Evolutionary conservation across 2,888 invertebrate species (phyloP).

Genomic region (Eudemis profundana): DNA sequence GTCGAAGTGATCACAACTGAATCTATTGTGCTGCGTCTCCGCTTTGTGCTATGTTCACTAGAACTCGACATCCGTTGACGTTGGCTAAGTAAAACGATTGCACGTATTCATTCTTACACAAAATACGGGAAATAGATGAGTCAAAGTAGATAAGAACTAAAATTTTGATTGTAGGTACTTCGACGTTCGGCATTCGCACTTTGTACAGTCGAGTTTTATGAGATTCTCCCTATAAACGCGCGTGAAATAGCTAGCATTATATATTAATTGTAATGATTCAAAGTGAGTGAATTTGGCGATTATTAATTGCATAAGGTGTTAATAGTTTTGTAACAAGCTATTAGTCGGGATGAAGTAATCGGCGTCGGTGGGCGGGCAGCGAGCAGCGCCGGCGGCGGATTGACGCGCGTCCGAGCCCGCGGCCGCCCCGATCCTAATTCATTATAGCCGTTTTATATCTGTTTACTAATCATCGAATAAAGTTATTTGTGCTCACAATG

Average conservation of each 20-base stretch:
- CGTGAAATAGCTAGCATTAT: too few species aligned
- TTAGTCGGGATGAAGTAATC: conserved; percentile 54
- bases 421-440: conserved; percentile 2
- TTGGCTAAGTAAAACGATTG: background rate
- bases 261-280: background rate
- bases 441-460: conserved; percentile 1
- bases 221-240: too few species aligned
- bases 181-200: too few species aligned
- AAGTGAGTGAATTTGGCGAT: background rate
- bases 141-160: too few species aligned
- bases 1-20: conserved; percentile 57
- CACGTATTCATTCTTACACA: background rate
- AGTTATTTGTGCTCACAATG: conserved; percentile 2
- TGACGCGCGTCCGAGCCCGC: conserved; percentile 40
- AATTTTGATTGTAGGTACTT: too few species aligned
- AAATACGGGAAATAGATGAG: background rate
- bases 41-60: background rate
- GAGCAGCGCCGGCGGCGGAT: conserved; percentile 48
- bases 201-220: too few species aligned
- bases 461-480: conserved; percentile 14
- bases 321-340: conserved; percentile 41
- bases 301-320: conserved; percentile 38
- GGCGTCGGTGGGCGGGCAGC: conserved; percentile 54
- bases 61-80: background rate
- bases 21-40: conserved; percentile 13